Percentiles rank a stretch among this genome's conserved stretches.
These are phyloP conservation scores for Ceriagrion tenellum DNA, from an alignment of 2,888 invertebrate genomes.

Conservation along the genomic window DNA sequence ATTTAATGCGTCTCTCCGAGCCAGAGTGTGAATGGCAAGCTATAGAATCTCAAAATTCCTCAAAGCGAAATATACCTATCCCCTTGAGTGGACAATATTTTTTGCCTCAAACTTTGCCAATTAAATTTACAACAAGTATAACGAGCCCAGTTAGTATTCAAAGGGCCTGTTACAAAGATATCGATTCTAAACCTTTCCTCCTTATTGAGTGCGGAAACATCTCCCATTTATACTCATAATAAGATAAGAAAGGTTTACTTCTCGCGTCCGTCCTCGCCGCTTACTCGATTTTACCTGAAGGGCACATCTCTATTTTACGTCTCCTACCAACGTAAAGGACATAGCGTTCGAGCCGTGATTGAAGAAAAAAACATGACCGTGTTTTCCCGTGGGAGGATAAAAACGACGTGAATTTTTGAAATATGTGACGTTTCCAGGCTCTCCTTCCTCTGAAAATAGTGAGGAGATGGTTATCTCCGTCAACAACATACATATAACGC, in stretches of 20 bases:
- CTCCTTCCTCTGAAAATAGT: not conserved
- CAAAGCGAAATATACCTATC: too few relatives aligned
- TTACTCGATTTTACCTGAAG: not conserved
- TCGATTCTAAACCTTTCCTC: not conserved
- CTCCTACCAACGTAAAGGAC: not conserved
- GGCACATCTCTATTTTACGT: not conserved
- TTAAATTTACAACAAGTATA: not conserved
- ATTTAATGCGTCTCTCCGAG: too few relatives aligned
- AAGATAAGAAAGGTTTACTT: not conserved
- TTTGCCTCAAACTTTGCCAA: too few relatives aligned
- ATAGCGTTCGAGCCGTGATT: not conserved
- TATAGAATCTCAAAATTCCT: too few relatives aligned
- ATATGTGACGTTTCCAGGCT: slow-evolving; percentile 40
- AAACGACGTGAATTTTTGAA: slow-evolving; percentile 27
- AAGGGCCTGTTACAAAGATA: not conserved
- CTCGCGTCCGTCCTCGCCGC: not conserved
- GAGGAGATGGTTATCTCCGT: slow-evolving; percentile 46
- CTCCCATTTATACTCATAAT: not conserved
- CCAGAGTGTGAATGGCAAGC: too few relatives aligned
- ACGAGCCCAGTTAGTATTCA: not conserved
- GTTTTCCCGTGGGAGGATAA: not conserved
- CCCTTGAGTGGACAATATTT: too few relatives aligned
- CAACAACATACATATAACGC: not conserved
- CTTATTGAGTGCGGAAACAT: slow-evolving; percentile 2
- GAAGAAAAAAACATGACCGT: not conserved